Evolutionary conservation across 2,888 invertebrate genomes (phyloP).

Genomic region (Stenichneumon culpator): DNA sequence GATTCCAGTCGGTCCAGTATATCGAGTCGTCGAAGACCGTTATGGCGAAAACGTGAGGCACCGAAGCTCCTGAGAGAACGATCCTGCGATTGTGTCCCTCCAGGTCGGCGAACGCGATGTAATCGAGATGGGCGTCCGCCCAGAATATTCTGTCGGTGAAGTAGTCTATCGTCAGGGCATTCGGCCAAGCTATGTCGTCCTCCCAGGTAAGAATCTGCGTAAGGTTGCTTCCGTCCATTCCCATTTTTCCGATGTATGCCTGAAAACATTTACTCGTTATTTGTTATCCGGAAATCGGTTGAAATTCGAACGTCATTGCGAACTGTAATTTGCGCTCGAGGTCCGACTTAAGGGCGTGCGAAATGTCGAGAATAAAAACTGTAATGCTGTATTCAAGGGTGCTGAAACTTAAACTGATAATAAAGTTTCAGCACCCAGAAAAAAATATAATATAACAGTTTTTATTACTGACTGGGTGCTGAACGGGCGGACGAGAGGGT

Average conservation of each 20-base stretch:
- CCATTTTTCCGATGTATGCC: conserved; percentile 98
- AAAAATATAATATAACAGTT: too few relatives aligned
- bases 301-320: background rate
- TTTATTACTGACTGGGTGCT: too few relatives aligned
- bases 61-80: conserved; percentile 91
- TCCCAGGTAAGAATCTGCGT: conserved; percentile 96
- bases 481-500: too few relatives aligned
- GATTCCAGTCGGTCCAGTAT: conserved; percentile 99
- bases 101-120: conserved; percentile 97
- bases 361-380: too few relatives aligned
- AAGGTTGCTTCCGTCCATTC: conserved; percentile 98
- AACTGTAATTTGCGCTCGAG: background rate
- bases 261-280: conserved; percentile 80
- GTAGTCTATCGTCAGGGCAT: conserved; percentile 98
- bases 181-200: conserved; percentile 99
- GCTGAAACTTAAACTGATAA: too few relatives aligned
- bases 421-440: too few relatives aligned
- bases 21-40: conserved; percentile 96
- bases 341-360: background rate
- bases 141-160: conserved; percentile 98
- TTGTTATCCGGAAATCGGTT: background rate
- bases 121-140: conserved; percentile 99
- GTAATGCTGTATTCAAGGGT: too few relatives aligned
- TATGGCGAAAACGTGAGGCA: conserved; percentile 98
- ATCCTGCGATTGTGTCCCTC: conserved; percentile 95